Percentiles rank a stretch among this genome's conserved stretches.
phyloP scores from a whole-genome alignment of 2,888 invertebrate genomes.

The Diplazon laetatorius region DNA sequence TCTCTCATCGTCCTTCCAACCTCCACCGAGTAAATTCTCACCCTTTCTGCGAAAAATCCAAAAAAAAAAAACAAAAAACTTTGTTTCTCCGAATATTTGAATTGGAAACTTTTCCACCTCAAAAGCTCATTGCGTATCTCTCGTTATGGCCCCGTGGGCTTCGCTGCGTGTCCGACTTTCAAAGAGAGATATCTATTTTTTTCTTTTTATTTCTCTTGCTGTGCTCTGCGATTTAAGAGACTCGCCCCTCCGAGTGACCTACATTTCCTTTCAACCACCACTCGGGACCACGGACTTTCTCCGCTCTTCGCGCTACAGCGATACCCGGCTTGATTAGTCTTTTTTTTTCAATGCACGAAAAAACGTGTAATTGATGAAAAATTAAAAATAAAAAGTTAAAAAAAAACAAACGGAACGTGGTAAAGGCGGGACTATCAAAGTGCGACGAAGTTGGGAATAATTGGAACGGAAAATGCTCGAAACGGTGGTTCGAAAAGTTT shows the following conservation, averaged over 20 bases:
- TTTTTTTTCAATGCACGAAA: neutral
- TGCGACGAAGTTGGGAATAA: too few relatives aligned
- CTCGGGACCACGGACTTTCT: neutral
- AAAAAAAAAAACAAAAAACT: neutral
- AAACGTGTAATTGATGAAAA: neutral
- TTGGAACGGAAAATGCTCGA: too few relatives aligned
- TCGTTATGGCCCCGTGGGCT: neutral
- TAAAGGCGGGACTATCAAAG: too few relatives aligned
- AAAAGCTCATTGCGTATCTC: slow-evolving; percentile 15
- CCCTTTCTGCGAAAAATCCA: neutral
- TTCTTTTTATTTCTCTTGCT: slow-evolving; percentile 11
- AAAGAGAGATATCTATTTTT: slow-evolving; percentile 10
- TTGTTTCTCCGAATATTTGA: neutral
- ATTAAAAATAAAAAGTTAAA: too few relatives aligned
- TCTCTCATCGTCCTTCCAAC: neutral
- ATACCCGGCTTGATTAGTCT: neutral
- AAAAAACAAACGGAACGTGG: too few relatives aligned
- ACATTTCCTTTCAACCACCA: slow-evolving; percentile 23
- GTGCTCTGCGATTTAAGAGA: slow-evolving; percentile 8
- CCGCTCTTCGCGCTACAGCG: neutral
- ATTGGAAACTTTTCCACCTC: slow-evolving; percentile 5
- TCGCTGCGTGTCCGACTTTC: slow-evolving; percentile 10
- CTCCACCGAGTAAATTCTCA: neutral
- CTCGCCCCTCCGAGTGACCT: slow-evolving; percentile 33
- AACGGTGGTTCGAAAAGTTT: too few relatives aligned